A percentile compares a stretch with the other conserved stretches of the same genome.
Evolutionary conservation across 2,113 vertebrate species (phyloP).

Genomic region (Ceyx margarethae): DNA sequence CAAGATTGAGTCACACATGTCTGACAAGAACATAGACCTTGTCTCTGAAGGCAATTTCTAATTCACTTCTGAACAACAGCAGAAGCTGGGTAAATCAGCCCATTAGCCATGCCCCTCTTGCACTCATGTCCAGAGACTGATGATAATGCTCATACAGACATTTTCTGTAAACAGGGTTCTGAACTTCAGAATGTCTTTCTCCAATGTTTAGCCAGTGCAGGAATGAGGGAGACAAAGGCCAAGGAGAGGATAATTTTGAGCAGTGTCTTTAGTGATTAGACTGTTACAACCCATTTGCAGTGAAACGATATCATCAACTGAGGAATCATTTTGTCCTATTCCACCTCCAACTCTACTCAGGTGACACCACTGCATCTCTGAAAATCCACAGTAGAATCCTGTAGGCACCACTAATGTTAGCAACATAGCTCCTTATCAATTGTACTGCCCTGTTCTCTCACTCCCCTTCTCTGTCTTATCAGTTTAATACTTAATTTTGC

Average conservation of each 20-base stretch:
- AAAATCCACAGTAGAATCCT: not conserved
- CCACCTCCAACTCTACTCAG: not conserved
- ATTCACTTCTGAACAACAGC: not conserved
- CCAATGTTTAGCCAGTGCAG: not conserved
- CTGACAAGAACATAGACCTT: not conserved
- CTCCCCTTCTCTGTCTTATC: not conserved
- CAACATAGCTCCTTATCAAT: not conserved
- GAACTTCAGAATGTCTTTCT: not conserved
- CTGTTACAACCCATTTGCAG: not conserved
- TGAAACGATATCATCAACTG: not conserved
- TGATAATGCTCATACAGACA: not conserved
- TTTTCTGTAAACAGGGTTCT: not conserved
- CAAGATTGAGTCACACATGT: not conserved
- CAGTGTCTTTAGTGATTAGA: not conserved
- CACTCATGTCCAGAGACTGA: not conserved
- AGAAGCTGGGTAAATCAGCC: not conserved
- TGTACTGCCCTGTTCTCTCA: not conserved
- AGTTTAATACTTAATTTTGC: not conserved
- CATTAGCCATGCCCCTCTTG: not conserved
- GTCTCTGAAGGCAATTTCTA: conserved; percentile 9
- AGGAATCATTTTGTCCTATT: not conserved
- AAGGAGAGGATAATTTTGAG: not conserved
- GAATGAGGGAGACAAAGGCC: not conserved
- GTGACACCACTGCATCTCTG: not conserved
- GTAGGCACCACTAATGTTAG: not conserved